A percentile compares a stretch with the other conserved stretches of the same genome.
phyloP scores from a whole-genome alignment of 2,888 invertebrate genomes.

The Platycnemis pennipes region DNA sequence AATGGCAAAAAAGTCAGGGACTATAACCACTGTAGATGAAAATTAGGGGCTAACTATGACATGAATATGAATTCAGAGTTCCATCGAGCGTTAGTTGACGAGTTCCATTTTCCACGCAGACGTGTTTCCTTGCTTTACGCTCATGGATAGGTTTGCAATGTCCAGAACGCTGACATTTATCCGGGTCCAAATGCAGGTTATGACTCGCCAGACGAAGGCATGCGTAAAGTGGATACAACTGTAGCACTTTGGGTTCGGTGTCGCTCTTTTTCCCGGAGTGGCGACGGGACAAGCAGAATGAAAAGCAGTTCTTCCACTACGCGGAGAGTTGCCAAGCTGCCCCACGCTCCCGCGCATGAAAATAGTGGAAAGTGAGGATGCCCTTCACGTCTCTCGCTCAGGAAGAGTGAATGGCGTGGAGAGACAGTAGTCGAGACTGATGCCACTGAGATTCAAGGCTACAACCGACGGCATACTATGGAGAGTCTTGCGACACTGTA shows the following conservation, averaged over 20 bases:
- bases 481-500: neutral
- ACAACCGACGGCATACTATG: neutral
- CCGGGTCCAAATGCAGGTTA: neutral
- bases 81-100: neutral
- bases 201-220: neutral
- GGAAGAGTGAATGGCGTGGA: conserved; percentile 31
- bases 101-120: neutral
- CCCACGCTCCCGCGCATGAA: neutral
- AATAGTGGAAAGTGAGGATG: neutral
- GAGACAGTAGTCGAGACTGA: neutral
- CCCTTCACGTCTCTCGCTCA: neutral
- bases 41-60: neutral
- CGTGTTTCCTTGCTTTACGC: neutral
- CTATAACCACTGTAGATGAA: neutral
- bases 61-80: neutral
- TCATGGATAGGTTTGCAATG: too few species aligned
- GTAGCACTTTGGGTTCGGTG: neutral
- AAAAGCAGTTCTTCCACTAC: neutral
- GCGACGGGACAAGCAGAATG: neutral
- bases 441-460: neutral
- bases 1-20: neutral
- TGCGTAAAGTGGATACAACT: neutral
- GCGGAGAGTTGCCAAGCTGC: neutral
- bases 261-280: neutral
- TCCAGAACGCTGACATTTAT: neutral